Base-by-base conservation (phyloP, 92 coral and sea anemone species). In the Zoanthus sociatus region DNA sequence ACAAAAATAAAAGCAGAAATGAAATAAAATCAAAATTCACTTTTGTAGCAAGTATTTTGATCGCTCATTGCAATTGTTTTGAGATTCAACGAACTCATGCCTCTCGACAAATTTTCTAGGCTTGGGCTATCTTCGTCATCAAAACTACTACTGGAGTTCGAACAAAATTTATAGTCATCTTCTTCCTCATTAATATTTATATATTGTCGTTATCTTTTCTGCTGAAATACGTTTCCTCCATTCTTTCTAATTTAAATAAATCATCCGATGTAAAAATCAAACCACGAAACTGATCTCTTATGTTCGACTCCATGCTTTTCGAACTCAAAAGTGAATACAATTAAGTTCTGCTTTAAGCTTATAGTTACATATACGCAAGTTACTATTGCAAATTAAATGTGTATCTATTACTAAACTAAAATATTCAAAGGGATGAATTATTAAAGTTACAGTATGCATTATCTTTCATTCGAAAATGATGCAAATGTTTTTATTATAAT, bases 141-240 rank as follows among this genome's bases (percentile, higher is more conserved):
- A n/a, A n/a, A n/a, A n/a, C n/a, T n/a, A n/a, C n/a, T n/a, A n/a
- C n/a, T n/a, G n/a, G n/a, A n/a, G n/a, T n/a, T n/a, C n/a, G n/a
- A n/a, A n/a, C n/a, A n/a, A n/a, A n/a, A n/a, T n/a, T n/a, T n/a
- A n/a, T n/a, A 3, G 83, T 53, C 78, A 60, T 83, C 63, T 2
- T 56, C 87, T 47, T 83, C 87, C 48, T 71, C 79, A 78, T 83
- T 8, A 3, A 3, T 47, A 4, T 47, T n/a, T n/a, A n/a, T n/a
- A n/a, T n/a, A n/a, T n/a, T n/a, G n/a, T 47, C 67, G 50, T 71
- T 48, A 76, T 83, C 78, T 69, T 78, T 83, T 50, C 53, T 83
- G 55, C 75, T 83, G 67, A 83, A 47, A 31, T 83, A 83, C 31
- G 60, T 69, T 71, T 83, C 87, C 70, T 83, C 48, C 15, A 83